phyloP scores from a whole-genome alignment of 92 coral and sea anemone genomes.

The Isaurus tuberculatus region DNA sequence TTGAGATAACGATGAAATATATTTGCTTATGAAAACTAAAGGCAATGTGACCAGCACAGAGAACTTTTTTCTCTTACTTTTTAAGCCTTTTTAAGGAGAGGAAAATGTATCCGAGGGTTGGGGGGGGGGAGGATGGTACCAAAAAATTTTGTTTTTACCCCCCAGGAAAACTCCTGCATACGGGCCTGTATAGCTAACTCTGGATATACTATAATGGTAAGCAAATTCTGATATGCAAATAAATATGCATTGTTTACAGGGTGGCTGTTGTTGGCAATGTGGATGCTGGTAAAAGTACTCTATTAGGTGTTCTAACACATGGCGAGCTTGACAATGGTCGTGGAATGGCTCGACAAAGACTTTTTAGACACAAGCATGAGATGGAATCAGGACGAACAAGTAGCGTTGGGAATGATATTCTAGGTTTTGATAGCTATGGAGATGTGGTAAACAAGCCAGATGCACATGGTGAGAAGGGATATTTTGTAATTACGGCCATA shows the following conservation, averaged over 20 bases:
- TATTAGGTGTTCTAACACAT: slow-evolving; percentile 95
- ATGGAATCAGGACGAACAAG: slow-evolving; percentile 99
- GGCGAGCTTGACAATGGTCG: slow-evolving; percentile 99
- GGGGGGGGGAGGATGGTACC: too few species aligned
- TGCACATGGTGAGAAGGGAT: slow-evolving; percentile 74
- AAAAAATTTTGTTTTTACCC: too few species aligned
- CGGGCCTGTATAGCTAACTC: too few species aligned
- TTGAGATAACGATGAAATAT: too few species aligned
- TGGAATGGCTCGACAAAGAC: slow-evolving; percentile 94
- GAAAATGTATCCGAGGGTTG: too few species aligned
- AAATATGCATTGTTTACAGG: slow-evolving; percentile 40
- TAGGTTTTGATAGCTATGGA: slow-evolving; percentile 97
- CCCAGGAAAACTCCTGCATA: too few species aligned
- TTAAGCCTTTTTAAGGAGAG: too few species aligned
- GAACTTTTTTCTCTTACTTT: too few species aligned
- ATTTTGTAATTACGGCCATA: neutral
- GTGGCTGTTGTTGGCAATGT: slow-evolving; percentile 99
- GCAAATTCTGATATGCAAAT: too few species aligned
- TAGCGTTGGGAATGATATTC: slow-evolving; percentile 97
- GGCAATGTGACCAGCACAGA: too few species aligned
- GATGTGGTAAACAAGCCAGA: slow-evolving; percentile 96
- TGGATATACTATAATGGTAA: too few species aligned
- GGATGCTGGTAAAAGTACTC: slow-evolving; percentile 99
- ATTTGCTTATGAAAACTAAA: too few species aligned
- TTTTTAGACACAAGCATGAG: slow-evolving; percentile 97